Percentiles rank a stretch among this genome's conserved stretches.
Evolutionary conservation across 2,888 invertebrate genomes (phyloP).

Genomic region (Camptogramma bilineatum): DNA sequence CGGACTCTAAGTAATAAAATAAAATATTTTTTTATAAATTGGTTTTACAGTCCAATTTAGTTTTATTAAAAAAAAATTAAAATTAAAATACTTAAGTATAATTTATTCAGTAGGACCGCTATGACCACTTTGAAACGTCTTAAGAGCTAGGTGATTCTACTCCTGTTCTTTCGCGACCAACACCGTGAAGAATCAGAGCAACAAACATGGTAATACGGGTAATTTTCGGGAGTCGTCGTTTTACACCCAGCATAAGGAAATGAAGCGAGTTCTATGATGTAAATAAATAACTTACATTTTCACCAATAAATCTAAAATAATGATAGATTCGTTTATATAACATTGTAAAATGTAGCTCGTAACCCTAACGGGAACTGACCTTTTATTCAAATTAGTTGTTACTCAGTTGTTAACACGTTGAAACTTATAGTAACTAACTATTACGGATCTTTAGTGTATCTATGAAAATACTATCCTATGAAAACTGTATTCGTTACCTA

Average conservation of each 20-base stretch:
- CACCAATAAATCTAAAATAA: constrained; percentile 4
- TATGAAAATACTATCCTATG: background rate
- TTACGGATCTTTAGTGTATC: background rate
- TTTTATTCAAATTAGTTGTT: constrained; percentile 36
- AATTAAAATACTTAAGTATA: too few relatives aligned
- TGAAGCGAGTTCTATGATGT: background rate
- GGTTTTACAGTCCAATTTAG: too few relatives aligned
- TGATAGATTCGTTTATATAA: background rate
- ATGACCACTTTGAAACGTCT: too few relatives aligned
- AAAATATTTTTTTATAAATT: too few relatives aligned
- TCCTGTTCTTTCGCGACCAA: too few relatives aligned
- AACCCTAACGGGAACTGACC: constrained; percentile 29
- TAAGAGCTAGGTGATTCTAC: too few relatives aligned
- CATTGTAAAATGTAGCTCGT: constrained; percentile 15
- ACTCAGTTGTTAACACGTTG: constrained; percentile 11
- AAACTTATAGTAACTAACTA: background rate
- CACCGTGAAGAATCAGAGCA: too few relatives aligned
- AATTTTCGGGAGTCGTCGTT: background rate
- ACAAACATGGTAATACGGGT: too few relatives aligned
- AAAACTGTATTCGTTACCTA: too few relatives aligned
- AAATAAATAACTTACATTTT: background rate
- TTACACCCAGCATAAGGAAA: background rate
- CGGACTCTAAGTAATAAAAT: too few relatives aligned
- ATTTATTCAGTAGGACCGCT: too few relatives aligned
- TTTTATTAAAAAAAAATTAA: too few relatives aligned